Conservation (phyloP, 2,888 invertebrate species). For the Tolmerus cingulatus region DNA sequence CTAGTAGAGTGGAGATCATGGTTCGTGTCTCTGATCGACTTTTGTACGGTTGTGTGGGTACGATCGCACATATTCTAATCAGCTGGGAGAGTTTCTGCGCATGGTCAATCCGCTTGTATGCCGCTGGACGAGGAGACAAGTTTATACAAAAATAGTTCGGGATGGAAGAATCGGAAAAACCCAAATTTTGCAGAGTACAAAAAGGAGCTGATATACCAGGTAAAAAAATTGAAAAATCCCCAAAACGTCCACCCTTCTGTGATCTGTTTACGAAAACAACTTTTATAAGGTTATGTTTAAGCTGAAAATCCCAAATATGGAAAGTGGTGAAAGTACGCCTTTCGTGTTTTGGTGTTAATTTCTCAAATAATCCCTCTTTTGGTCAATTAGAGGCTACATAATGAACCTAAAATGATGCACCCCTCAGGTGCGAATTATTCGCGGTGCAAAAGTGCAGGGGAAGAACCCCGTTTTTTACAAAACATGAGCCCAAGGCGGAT, state of each 20-base stretch:
- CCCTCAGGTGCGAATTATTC: background rate
- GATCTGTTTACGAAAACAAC: background rate
- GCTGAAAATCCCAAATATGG: constrained; percentile 15
- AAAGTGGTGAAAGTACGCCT: constrained; percentile 24
- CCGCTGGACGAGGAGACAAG: constrained; percentile 53
- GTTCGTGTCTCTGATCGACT: background rate
- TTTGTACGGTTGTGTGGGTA: background rate
- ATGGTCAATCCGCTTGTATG: constrained; percentile 44
- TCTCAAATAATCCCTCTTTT: background rate
- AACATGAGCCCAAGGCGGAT: background rate
- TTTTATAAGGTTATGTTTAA: constrained; percentile 51
- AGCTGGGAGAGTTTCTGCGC: constrained; percentile 33
- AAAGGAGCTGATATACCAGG: constrained; percentile 62
- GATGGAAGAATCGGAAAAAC: constrained; percentile 48
- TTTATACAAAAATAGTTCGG: constrained; percentile 54
- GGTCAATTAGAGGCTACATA: background rate
- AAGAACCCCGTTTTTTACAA: background rate
- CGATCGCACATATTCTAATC: background rate
- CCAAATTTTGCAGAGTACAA: constrained; percentile 60
- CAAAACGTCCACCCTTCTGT: background rate
- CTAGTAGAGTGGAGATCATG: background rate
- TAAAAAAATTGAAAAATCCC: constrained; percentile 46
- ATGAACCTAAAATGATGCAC: background rate
- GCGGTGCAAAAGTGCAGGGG: background rate
- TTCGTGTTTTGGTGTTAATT: constrained; percentile 18